These are phyloP conservation scores for Hycleus cichorii DNA, from an alignment of 1,140 invertebrate species.

Conservation along the genomic window DNA sequence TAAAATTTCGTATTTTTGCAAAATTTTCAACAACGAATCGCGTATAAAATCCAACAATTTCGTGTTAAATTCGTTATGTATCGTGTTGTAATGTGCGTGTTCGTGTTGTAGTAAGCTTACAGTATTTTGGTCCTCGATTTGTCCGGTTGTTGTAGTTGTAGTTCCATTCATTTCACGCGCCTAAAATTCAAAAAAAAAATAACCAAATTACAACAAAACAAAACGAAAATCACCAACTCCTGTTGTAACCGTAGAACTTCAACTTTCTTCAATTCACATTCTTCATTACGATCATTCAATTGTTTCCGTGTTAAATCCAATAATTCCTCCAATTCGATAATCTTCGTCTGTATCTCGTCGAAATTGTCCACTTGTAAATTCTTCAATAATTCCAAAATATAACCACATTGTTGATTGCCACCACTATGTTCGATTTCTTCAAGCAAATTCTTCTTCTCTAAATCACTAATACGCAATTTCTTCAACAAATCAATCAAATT, in stretches of 20 bases:
- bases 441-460: conserved; percentile 11
- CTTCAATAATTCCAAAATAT: conserved; percentile 5
- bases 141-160: neutral
- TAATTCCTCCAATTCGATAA: conserved; percentile 9
- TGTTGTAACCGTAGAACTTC: conserved; percentile 9
- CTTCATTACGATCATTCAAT: conserved; percentile 8
- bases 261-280: conserved; percentile 5
- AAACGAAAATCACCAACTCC: neutral
- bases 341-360: conserved; percentile 1
- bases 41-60: too few relatives aligned
- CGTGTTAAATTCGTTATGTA: neutral
- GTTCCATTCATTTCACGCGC: neutral
- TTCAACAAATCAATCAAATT: neutral
- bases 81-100: conserved; percentile 1
- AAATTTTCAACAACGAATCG: too few relatives aligned
- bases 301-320: conserved; percentile 4
- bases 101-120: conserved; percentile 14
- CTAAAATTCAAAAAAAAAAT: neutral
- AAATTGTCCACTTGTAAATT: conserved; percentile 6
- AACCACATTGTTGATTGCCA: conserved; percentile 1
- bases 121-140: conserved; percentile 2
- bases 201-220: too few relatives aligned
- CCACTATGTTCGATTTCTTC: conserved; percentile 2
- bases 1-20: too few relatives aligned
- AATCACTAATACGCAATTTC: conserved; percentile 5